Conservation (phyloP, 2,888 invertebrate species). For the Chromoteleia sp. region DNA sequence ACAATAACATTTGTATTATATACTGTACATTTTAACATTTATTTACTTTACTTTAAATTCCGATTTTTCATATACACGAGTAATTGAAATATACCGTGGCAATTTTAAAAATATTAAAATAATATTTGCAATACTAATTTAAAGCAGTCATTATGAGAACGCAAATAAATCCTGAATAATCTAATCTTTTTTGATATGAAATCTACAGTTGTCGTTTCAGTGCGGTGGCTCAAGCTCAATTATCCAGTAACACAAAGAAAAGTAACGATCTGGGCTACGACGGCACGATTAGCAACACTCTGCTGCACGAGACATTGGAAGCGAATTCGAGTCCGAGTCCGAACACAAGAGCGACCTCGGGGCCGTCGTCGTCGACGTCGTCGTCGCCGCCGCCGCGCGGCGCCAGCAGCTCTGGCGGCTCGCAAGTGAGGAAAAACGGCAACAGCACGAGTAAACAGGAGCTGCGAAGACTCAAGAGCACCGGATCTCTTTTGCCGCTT, state of each 20-base stretch:
- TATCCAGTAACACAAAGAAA: slow-evolving; percentile 73
- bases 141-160: no score
- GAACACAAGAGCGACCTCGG: slow-evolving; percentile 80
- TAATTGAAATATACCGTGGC: no score
- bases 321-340: slow-evolving; percentile 82
- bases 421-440: slow-evolving; percentile 80
- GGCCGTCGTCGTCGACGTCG: slow-evolving; percentile 82
- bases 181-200: slow-evolving; percentile 41
- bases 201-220: slow-evolving; percentile 75
- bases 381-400: slow-evolving; percentile 79
- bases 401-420: slow-evolving; percentile 69
- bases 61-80: no score
- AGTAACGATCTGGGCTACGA: slow-evolving; percentile 82
- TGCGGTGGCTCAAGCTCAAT: slow-evolving; percentile 82
- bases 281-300: slow-evolving; percentile 78
- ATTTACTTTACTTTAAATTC: no score
- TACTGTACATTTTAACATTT: no score
- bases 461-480: slow-evolving; percentile 79
- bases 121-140: no score
- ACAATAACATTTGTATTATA: no score
- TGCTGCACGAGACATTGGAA: slow-evolving; percentile 79
- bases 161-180: no score
- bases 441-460: slow-evolving; percentile 80
- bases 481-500: slow-evolving; percentile 80
- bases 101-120: no score